These are phyloP conservation scores for Synanthedon myopaeformis DNA, from an alignment of 2,888 invertebrate species.

Conservation along the genomic window DNA sequence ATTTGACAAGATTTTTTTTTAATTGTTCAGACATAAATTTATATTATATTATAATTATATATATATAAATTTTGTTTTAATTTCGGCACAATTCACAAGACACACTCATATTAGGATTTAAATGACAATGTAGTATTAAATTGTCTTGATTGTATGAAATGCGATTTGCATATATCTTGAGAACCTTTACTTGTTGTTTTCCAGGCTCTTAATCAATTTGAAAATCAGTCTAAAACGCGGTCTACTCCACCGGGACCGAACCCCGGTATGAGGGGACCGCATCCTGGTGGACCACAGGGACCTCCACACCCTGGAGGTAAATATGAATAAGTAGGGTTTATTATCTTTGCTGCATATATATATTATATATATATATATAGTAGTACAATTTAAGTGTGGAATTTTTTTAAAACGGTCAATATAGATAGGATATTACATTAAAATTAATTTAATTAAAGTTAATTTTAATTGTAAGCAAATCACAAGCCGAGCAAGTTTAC, in stretches of 20 bases:
- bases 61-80: no score
- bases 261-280: conserved; percentile 72
- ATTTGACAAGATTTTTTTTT: no score
- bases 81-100: no score
- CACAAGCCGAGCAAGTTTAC: no score
- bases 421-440: background rate
- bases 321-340: background rate
- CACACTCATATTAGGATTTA: no score
- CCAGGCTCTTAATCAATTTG: conserved; percentile 82
- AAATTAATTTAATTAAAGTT: background rate
- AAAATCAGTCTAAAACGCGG: conserved; percentile 91
- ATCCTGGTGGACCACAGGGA: conserved; percentile 72
- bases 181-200: background rate
- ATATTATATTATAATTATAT: no score
- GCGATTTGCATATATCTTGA: no score
- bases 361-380: no score
- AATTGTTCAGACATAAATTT: no score
- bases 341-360: background rate
- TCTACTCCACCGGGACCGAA: conserved; percentile 82
- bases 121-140: no score
- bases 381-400: background rate
- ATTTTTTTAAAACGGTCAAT: background rate
- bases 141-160: no score
- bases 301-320: conserved; percentile 72
- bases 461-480: no score